phyloP scores from a whole-genome alignment of 2,797 vertebrate genomes.

The Crypturellus tataupa region DNA sequence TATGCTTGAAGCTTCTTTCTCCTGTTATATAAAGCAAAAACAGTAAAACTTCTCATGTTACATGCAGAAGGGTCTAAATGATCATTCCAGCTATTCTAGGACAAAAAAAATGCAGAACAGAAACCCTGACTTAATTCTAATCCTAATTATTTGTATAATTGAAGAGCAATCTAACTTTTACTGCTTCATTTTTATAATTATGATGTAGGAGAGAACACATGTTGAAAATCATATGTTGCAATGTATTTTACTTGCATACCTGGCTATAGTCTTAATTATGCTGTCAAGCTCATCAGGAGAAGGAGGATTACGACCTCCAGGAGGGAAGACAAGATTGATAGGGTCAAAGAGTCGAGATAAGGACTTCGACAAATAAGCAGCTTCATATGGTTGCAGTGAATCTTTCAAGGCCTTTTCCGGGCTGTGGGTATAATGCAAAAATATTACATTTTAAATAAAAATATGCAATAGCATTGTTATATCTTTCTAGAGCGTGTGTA shows the following conservation, averaged over 20 bases:
- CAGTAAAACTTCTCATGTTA: background rate
- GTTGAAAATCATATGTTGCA: background rate
- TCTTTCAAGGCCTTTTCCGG: conserved; percentile 94
- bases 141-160: conserved; percentile 15
- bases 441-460: conserved; percentile 25
- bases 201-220: background rate
- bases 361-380: conserved; percentile 97
- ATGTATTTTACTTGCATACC: conserved; percentile 76
- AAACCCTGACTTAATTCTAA: conserved; percentile 35
- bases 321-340: conserved; percentile 96
- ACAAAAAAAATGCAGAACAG: conserved; percentile 16
- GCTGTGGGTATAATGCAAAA: conserved; percentile 75
- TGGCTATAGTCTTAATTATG: conserved; percentile 95
- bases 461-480: background rate
- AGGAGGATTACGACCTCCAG: conserved; percentile 92
- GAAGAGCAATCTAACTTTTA: conserved; percentile 24
- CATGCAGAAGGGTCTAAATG: background rate
- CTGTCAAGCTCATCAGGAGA: conserved; percentile 94
- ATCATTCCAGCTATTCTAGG: background rate
- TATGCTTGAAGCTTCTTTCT: conserved; percentile 9
- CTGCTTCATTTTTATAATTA: background rate
- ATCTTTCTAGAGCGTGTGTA: background rate
- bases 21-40: conserved; percentile 20
- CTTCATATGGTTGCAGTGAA: conserved; percentile 92
- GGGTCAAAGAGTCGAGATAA: conserved; percentile 97